phyloP scores from a whole-genome alignment of 1,140 invertebrate species.

The Dufourea novaeangliae region DNA sequence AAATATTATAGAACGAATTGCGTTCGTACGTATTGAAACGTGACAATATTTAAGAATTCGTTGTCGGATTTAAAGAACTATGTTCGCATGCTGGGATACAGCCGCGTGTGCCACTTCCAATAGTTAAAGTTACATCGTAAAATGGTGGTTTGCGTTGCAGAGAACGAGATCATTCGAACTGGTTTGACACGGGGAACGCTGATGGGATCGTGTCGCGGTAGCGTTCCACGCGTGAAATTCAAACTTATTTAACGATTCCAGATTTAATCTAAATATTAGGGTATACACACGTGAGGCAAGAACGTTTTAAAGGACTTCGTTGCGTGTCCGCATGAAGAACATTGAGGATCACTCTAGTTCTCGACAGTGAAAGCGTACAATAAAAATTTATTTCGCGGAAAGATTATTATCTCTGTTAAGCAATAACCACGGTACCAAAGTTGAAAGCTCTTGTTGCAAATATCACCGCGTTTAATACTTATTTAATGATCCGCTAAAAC shows the following conservation, averaged over 20 bases:
- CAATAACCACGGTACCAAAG: conserved; percentile 34
- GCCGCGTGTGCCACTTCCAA: conserved; percentile 23
- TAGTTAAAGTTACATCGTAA: background rate
- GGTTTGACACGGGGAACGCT: conserved; percentile 1
- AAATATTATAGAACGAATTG: conserved; percentile 37
- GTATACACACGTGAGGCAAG: too few species aligned
- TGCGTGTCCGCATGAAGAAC: background rate
- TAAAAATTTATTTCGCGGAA: conserved; percentile 9
- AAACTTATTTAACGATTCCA: conserved; percentile 4
- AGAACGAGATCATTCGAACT: conserved; percentile 2
- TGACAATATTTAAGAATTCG: conserved; percentile 44
- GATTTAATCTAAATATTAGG: too few species aligned
- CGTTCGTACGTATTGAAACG: conserved; percentile 36
- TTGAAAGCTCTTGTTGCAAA: background rate
- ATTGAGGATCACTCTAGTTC: background rate
- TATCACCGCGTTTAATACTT: conserved; percentile 22
- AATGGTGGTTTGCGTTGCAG: conserved; percentile 1
- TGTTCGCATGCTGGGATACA: background rate
- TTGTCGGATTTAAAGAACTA: conserved; percentile 7
- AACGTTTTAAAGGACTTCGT: too few species aligned
- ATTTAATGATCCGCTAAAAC: background rate
- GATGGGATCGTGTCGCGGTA: background rate
- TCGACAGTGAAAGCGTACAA: background rate
- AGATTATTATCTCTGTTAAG: conserved; percentile 26
- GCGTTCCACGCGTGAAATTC: conserved; percentile 8